Evolutionary conservation across 2,797 vertebrate genomes (phyloP), one percentile per base, ranked within the genome.

Genomic region (Novumbra hubbsi): DNA sequence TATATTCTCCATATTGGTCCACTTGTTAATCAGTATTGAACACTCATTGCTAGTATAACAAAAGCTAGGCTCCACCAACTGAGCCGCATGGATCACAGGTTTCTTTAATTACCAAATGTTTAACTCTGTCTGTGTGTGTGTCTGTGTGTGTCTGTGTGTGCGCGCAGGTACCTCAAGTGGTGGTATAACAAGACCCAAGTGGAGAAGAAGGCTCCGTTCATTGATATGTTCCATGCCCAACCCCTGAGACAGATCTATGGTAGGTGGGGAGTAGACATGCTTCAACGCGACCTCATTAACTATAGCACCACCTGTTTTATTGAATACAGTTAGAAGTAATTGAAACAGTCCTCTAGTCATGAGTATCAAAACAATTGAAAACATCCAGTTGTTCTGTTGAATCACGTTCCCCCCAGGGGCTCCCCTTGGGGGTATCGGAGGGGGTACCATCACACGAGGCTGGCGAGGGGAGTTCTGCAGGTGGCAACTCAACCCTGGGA

Each of bases 391-490:
- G 16, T 28, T 74, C 0, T 60, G 74, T 0, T 19, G 38, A 24
- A 21, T 28, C 19, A 1, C 21, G 65, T 15, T 50, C 75, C 75
- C 67, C 77, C 19, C 87, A 99, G 97, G 98, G 2, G 98, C 94
- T 76, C 97, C 97, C 0, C 91, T 99, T 1, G 98, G 98, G 0
- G 98, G 98, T 0, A 96, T 99, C 0, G 98, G 98, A 1, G 97
- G 97, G 84, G 97, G 97, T 16, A 98, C 95, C 81, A 96, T 99
- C 80, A 98, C 97, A 0, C 94, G 97, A 68, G 96, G 98, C 4
- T 99, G 98, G 97, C 91, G 92, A 80, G 97, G 97, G 0, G 96
- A 98, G 71, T 99, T 99, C 89, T 99, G 98, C 83, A 93, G 96
- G 71, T 99, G 98, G 97, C 97, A 99, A 75, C 93, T 99, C 67